Base-by-base conservation (phyloP, 2,113 vertebrate genomes). In the Neotoma lepida region DNA sequence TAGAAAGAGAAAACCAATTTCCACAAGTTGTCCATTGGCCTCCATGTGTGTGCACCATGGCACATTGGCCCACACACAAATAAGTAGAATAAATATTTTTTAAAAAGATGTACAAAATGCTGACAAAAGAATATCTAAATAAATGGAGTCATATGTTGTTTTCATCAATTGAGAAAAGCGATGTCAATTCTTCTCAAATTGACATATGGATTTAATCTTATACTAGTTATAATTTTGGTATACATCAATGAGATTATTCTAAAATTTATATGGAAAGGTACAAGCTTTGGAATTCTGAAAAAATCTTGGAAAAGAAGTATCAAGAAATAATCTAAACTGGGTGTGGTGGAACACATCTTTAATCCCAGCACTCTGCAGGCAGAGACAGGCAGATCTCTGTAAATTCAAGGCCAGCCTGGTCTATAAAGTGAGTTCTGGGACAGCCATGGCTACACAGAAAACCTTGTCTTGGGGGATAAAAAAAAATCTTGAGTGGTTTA, bases 211-310 rank as follows among this genome's bases (percentile, higher is more conserved):
- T 88, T 88, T 81, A 91, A 86, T 39, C 20, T 28, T 92, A 76
- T 58, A 26, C 41, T 44, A 89, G 51, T 64, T 26, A 92, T 6
- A 26, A 94, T 77, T 93, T 90, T 86, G 56, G 26, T 73, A 81
- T 46, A 71, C 20, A 90, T 17, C 78, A 30, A 78, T 63, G 56
- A 73, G 24, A 10, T 74, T 91, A 94, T 88, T 86, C 30, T 88
- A 90, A 92, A 93, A 82, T 90, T 20, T 86, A 91, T 82, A 41
- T 74, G 33, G n/a, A 87, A 95, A 90, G 70, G 6, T 44, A 86
- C 15, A 86, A 58, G 30, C 0, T 33, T 49, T 94, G 71, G 39
- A 95, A n/a, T 73, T 68, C 61, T 49, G 61, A 73, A 93, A 93
- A 84, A 61, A n/a, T 88, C 28, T 87, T 77, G 46, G 54, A 77